Evolutionary conservation across 2,113 vertebrate genomes (phyloP), one percentile per base, ranked within the genome.

Genomic region (Labeo rohita): DNA sequence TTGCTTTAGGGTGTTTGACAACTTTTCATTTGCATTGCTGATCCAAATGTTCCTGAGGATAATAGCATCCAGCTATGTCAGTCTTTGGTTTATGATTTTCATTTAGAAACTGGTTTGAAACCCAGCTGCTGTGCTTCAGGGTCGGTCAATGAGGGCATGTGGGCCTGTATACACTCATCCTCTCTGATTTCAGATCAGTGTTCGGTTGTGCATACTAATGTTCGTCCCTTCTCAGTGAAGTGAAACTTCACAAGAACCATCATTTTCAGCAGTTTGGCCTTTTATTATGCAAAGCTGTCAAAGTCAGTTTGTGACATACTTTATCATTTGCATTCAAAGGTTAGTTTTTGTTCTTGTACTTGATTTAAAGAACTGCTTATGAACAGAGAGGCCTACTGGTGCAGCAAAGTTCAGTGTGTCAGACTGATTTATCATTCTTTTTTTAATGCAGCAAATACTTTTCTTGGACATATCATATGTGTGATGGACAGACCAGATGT

Each of bases 81-180:
- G 68, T 54, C 47, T 83, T 23, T 73, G 47, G 28, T 73, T 84
- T 84, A 45, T 59, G 82, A 84, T 84, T 84, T 83, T 23, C 68
- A 54, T 72, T 84, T 84, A 73, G 21, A 59, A 73, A 84, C 18
- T 6, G 10, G 49, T 73, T 84, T 72, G 45, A 28, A 56, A 84
- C 68, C 68, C 82, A 84, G 82, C 50, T 84, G 82, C 50, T 73
- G 68, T 72, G 82, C 82, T 84, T 72, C 21, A 59, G 82, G 82
- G 82, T 59, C 28, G 66, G 68, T 84, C 66, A 84, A 21, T 10
- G 36, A 74, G 68, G 82, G 66, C 50, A 84, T 56, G 34, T 23
- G 36, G 16, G 49, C 66, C 52, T 68, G 61, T 68, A 50, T 82
- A 68, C 65, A 65, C 43, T 66, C 45, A 66, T 63, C 39, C 79